Conservation (phyloP, 2,888 invertebrate species). For the Chymomyza procnemis region DNA sequence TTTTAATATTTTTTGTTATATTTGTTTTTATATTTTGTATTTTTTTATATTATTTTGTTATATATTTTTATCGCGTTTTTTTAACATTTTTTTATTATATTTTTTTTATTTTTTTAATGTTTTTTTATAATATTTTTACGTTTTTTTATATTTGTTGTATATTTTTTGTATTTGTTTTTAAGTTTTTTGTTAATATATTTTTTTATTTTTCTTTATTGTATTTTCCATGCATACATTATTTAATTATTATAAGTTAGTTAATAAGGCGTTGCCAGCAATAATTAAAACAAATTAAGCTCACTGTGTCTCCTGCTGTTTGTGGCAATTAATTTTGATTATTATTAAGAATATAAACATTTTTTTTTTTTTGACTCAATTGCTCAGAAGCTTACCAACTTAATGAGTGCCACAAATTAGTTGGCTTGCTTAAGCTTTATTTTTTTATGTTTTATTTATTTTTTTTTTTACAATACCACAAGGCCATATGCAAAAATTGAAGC, state of each 20-base stretch:
- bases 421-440: not conserved
- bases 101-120: too few relatives aligned
- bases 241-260: not conserved
- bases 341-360: not conserved
- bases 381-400: not conserved
- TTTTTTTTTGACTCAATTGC: not conserved
- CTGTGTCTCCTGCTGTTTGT: not conserved
- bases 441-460: not conserved
- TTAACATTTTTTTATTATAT: too few relatives aligned
- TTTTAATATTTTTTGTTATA: too few relatives aligned
- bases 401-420: not conserved
- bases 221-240: not conserved
- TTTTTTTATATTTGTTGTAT: too few relatives aligned
- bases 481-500: not conserved
- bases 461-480: not conserved
- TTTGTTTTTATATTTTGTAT: too few relatives aligned
- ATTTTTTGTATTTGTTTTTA: too few relatives aligned
- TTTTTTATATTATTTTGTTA: too few relatives aligned
- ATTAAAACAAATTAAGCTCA: not conserved
- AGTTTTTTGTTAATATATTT: not conserved
- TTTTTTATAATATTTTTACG: too few relatives aligned
- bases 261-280: not conserved
- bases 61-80: too few relatives aligned
- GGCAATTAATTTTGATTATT: not conserved
- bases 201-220: not conserved